Evolutionary conservation across 2,113 vertebrate genomes (phyloP).

Genomic region (Helogale parvula): DNA sequence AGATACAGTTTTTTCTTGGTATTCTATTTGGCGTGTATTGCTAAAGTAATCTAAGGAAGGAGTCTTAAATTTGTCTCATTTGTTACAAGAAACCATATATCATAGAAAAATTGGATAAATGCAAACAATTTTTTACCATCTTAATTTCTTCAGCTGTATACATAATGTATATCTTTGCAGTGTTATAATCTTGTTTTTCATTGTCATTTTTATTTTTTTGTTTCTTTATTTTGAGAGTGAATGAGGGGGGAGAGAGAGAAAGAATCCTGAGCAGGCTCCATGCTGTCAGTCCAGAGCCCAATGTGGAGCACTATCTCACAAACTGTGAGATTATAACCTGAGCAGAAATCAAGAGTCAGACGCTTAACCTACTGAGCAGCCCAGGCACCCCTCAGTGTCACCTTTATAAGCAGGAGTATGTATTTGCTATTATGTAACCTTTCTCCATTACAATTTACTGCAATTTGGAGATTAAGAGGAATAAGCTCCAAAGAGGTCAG

Average conservation of each 20-base stretch:
- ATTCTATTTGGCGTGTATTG: conserved; percentile 24
- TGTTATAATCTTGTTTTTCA: not conserved
- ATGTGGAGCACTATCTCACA: no score
- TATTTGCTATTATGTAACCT: not conserved
- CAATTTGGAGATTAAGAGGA: not conserved
- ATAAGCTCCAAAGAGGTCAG: not conserved
- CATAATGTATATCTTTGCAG: not conserved
- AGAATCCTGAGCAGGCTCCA: no score
- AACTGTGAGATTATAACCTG: no score
- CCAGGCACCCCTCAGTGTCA: no score
- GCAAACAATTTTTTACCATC: not conserved
- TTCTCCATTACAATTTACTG: not conserved
- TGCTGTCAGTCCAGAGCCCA: no score
- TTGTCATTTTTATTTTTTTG: not conserved
- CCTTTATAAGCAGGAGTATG: not conserved
- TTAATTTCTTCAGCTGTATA: not conserved
- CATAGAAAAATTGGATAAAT: not conserved
- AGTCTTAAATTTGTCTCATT: not conserved
- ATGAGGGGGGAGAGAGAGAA: no score
- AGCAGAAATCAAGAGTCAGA: no score
- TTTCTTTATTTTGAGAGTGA: no score
- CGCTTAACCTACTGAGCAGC: no score
- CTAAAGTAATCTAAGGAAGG: not conserved
- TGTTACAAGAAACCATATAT: not conserved
- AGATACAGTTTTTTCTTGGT: not conserved